phyloP scores from a whole-genome alignment of 1,140 invertebrate species.

The Adoxophyes honmai region DNA sequence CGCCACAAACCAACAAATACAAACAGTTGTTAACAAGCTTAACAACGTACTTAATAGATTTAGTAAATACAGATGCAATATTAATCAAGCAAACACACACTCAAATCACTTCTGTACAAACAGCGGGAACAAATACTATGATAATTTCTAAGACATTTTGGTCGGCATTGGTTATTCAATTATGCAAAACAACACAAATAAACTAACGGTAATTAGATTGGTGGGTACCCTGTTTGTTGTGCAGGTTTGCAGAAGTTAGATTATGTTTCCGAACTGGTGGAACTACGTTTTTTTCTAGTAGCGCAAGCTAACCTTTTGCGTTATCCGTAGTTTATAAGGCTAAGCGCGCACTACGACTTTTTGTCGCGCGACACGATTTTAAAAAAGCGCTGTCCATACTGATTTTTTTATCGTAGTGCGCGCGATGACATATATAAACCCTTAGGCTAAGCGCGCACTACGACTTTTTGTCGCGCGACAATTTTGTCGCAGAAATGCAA shows the following conservation, averaged over 20 bases:
- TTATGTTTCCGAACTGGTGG: too few species aligned
- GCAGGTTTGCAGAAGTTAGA: neutral
- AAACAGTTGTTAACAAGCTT: slow-evolving; percentile 21
- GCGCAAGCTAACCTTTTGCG: too few species aligned
- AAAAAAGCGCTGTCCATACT: too few species aligned
- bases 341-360: too few species aligned
- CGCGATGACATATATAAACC: too few species aligned
- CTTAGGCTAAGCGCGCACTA: too few species aligned
- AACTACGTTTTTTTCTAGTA: too few species aligned
- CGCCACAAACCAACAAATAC: slow-evolving; percentile 1
- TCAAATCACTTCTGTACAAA: slow-evolving; percentile 11
- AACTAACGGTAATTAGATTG: slow-evolving; percentile 12
- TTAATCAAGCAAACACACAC: slow-evolving; percentile 38
- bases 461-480: too few species aligned
- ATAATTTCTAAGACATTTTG: slow-evolving; percentile 9
- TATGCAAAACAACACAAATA: slow-evolving; percentile 8
- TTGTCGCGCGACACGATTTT: too few species aligned
- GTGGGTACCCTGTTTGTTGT: neutral
- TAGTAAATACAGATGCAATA: slow-evolving; percentile 31
- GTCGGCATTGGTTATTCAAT: slow-evolving; percentile 12
- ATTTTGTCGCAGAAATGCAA: too few species aligned
- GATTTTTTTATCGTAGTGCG: too few species aligned
- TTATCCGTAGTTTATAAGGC: too few species aligned
- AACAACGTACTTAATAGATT: slow-evolving; percentile 21
- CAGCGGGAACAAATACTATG: slow-evolving; percentile 10